Conservation (phyloP, 2,888 invertebrate genomes). For the Tipula helvola region DNA sequence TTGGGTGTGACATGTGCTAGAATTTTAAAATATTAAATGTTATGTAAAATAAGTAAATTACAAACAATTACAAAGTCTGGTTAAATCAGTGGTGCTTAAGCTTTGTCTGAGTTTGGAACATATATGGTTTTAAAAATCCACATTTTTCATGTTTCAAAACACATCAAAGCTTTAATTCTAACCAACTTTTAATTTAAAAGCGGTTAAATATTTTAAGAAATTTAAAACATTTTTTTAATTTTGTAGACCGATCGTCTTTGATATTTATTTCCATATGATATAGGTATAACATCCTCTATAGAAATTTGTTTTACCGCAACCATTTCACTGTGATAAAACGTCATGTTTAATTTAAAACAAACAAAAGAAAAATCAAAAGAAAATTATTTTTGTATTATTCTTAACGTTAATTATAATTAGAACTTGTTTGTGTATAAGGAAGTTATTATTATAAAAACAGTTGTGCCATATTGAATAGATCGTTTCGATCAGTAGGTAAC, state of each 20-base stretch:
- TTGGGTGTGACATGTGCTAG: slow-evolving; percentile 4
- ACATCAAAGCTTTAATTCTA: too few relatives aligned
- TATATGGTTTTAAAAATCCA: not conserved
- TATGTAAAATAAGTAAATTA: not conserved
- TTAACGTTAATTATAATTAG: not conserved
- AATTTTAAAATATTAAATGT: not conserved
- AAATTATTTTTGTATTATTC: not conserved
- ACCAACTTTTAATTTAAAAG: too few relatives aligned
- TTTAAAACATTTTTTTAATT: too few relatives aligned
- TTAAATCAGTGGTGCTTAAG: not conserved
- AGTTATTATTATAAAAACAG: not conserved
- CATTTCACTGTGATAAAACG: not conserved
- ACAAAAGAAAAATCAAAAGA: not conserved
- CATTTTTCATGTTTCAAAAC: too few relatives aligned
- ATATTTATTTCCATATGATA: too few relatives aligned
- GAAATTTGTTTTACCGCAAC: not conserved
- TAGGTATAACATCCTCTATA: too few relatives aligned
- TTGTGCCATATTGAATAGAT: not conserved
- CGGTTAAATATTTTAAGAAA: too few relatives aligned
- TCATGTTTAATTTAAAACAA: not conserved
- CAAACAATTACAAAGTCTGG: not conserved
- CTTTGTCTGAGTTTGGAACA: not conserved
- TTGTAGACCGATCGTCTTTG: too few relatives aligned
- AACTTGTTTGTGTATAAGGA: not conserved
- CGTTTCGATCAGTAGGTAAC: not conserved